Conservation (phyloP, 1,140 invertebrate species). For the Drosophila sturtevanti region DNA sequence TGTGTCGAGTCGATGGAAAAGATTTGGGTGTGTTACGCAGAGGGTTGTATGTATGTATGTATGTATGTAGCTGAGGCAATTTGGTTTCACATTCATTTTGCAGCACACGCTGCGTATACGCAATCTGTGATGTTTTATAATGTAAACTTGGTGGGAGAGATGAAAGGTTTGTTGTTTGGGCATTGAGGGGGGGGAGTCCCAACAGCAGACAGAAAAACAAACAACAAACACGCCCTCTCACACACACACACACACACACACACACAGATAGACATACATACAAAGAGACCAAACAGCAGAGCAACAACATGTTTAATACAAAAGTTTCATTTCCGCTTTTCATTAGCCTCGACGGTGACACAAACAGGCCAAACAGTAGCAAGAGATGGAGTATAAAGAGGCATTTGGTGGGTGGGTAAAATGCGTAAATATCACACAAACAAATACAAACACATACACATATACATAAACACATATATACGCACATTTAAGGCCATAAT, state of each 20-base stretch:
- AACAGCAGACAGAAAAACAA: slow-evolving; percentile 52
- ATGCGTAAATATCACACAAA: slow-evolving; percentile 75
- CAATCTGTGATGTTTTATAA: slow-evolving; percentile 65
- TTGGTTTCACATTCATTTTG: slow-evolving; percentile 57
- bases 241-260: slow-evolving; percentile 24
- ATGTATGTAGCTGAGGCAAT: slow-evolving; percentile 55
- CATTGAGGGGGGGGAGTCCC: slow-evolving; percentile 7
- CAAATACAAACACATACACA: slow-evolving; percentile 31
- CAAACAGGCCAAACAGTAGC: slow-evolving; percentile 42
- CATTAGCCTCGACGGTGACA: slow-evolving; percentile 78
- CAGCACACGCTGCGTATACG: slow-evolving; percentile 72
- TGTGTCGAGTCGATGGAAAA: neutral
- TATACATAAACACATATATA: slow-evolving; percentile 29
- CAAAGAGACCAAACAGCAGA: slow-evolving; percentile 19
- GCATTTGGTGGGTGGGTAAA: slow-evolving; percentile 32
- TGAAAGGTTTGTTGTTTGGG: slow-evolving; percentile 40
- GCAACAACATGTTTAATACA: slow-evolving; percentile 69
- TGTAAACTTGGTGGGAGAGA: slow-evolving; percentile 60
- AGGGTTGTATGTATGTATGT: slow-evolving; percentile 1
- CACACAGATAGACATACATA: slow-evolving; percentile 3
- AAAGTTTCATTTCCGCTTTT: slow-evolving; percentile 81
- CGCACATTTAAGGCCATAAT: slow-evolving; percentile 72
- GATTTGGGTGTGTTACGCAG: neutral
- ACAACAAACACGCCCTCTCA: slow-evolving; percentile 63
- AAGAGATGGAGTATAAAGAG: slow-evolving; percentile 1